Conservation (phyloP, 2,113 vertebrate genomes). For the Campylorhamphus procurvoides region DNA sequence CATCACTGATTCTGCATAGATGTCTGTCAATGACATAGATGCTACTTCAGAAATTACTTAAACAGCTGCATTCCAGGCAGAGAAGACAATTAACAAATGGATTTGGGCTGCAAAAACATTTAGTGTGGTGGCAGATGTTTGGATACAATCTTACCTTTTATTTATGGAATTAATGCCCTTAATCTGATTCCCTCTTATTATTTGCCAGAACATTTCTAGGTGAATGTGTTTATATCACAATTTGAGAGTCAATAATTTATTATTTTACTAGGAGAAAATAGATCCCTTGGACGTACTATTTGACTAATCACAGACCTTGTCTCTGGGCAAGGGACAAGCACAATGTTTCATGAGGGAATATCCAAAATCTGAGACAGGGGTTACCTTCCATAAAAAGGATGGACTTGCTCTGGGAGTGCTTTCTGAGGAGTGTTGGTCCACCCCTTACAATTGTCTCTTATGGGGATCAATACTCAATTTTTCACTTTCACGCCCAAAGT, state of each 20-base stretch:
- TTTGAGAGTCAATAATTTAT: neutral
- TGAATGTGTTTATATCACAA: neutral
- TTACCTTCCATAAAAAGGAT: neutral
- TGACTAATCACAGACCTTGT: neutral
- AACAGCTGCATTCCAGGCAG: constrained; percentile 45
- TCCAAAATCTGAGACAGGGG: neutral
- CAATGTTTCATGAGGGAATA: neutral
- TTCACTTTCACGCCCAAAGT: neutral
- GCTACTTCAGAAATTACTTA: constrained; percentile 32
- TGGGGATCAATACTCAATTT: neutral
- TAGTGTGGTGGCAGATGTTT: constrained; percentile 46
- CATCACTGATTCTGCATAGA: constrained; percentile 34
- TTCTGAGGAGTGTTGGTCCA: neutral
- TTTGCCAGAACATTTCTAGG: neutral
- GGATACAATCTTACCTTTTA: constrained; percentile 31
- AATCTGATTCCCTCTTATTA: constrained; percentile 25
- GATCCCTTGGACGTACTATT: neutral
- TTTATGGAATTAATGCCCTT: constrained; percentile 32
- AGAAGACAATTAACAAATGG: constrained; percentile 41
- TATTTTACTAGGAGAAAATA: neutral
- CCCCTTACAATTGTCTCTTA: neutral
- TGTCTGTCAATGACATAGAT: constrained; percentile 47
- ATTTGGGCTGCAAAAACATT: constrained; percentile 34
- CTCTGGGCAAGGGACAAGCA: neutral
- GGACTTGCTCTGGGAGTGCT: neutral